Evolutionary conservation across 2,797 vertebrate genomes (phyloP), one percentile per base, ranked within the genome.

Genomic region (Uromys caudimaculatus): DNA sequence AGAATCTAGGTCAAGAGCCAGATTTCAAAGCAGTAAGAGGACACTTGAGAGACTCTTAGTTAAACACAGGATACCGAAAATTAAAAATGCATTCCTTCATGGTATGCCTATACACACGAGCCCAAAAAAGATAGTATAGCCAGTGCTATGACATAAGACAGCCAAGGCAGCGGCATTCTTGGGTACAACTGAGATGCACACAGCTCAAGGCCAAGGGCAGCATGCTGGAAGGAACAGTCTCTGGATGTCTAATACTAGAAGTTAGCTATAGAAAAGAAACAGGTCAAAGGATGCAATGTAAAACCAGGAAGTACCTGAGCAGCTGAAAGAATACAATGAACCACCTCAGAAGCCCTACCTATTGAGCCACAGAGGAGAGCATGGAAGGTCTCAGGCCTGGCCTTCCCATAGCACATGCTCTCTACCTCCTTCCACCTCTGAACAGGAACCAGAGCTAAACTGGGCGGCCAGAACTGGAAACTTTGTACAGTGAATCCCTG

Each of bases 1-100:
- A 94, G 76, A 95, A 81, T 79, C n/a, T 60, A 97, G 21, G 71
- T 87, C 71, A 93, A 85, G 75, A 93, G 54, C 32, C 54, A 89
- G 71, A 38, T 54, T 58, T 94, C 38, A 85, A 90, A 97, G 73
- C 13, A 52, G 14, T 13, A 35, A 0, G 19, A 95, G 44, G 44
- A 81, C 52, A 19, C 41, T 73, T n/a, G 23, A 21, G 41, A 94
- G 23, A 35, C 12, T 29, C 58, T 27, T 58, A 78, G 14, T 83
- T 58, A 84, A 83, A 69, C 32, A 93, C 4, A 58, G 32, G 38
- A 76, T 9, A 76, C 35, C 64, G 88, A 73, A 89, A 88, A 78
- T 64, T 62, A 76, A 77, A 89, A 58, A 44, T 0, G 0, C 16
- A 82, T 19, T 81, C 32, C n/a, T 29, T 24, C 52, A 82, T 7